phyloP scores from a whole-genome alignment of 2,797 vertebrate species.

The Lagorchestes hirsutus region DNA sequence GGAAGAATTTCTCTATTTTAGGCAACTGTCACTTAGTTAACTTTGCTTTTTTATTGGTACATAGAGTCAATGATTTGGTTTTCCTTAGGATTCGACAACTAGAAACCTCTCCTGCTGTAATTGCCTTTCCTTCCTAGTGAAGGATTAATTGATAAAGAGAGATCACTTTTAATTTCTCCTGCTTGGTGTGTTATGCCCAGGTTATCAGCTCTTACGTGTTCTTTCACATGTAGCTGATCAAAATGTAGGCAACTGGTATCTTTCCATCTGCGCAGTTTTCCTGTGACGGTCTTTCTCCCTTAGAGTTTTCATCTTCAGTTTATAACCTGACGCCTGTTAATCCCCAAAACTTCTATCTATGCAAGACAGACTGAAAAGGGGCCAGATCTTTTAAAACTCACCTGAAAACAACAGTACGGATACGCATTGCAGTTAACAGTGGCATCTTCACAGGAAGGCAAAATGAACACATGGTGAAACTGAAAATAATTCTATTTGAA shows the following conservation, averaged over 20 bases:
- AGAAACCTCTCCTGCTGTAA: neutral
- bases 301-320: neutral
- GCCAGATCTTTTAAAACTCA: conserved; percentile 38
- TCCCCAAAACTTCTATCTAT: conserved; percentile 43
- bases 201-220: neutral
- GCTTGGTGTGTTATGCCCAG: neutral
- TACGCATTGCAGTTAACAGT: conserved; percentile 24
- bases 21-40: neutral
- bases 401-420: conserved; percentile 28
- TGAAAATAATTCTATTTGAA: neutral
- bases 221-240: neutral
- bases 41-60: neutral
- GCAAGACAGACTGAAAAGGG: conserved; percentile 14
- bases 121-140: neutral
- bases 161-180: neutral
- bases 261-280: neutral
- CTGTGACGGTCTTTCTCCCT: neutral
- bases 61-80: neutral
- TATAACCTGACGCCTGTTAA: conserved; percentile 1
- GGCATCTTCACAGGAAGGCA: neutral
- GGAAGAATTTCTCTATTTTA: neutral
- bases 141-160: neutral
- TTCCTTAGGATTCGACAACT: neutral
- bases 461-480: neutral
- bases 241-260: neutral